A percentile compares a stretch with the other conserved stretches of the same genome.
phyloP scores from a whole-genome alignment of 2,113 vertebrate species.

The Passer montanus region DNA sequence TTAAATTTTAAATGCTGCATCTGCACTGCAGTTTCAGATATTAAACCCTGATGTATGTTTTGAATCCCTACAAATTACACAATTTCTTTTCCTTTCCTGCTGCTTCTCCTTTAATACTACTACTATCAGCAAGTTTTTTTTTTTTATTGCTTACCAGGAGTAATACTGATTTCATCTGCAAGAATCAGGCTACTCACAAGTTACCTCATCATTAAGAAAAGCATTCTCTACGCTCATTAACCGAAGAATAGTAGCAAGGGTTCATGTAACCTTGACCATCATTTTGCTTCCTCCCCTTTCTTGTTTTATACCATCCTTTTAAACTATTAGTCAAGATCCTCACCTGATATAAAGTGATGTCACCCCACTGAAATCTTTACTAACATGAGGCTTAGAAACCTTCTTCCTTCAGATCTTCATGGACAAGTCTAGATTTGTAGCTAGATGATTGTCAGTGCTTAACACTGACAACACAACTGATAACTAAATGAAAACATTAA shows the following conservation, averaged over 20 bases:
- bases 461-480: not conserved
- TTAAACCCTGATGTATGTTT: constrained; percentile 12
- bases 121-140: constrained; percentile 8
- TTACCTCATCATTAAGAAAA: constrained; percentile 8
- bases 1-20: constrained; percentile 25
- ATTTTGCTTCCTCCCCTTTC: constrained; percentile 2
- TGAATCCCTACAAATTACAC: not conserved
- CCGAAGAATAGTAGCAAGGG: not conserved
- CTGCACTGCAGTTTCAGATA: not conserved
- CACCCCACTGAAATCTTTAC: not conserved
- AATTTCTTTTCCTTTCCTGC: constrained; percentile 32
- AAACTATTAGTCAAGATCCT: not conserved
- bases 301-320: not conserved
- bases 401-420: not conserved
- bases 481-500: not conserved
- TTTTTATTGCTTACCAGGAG: not conserved
- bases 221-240: not conserved
- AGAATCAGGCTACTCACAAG: not conserved
- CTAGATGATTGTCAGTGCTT: not conserved
- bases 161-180: constrained; percentile 18
- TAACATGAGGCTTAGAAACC: not conserved
- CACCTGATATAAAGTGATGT: not conserved
- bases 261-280: not conserved
- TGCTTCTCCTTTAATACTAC: not conserved
- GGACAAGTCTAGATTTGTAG: not conserved